Percentiles rank a stretch among this genome's conserved stretches.
Evolutionary conservation across 2,888 invertebrate genomes (phyloP).

Genomic region (Xestia ashworthii): DNA sequence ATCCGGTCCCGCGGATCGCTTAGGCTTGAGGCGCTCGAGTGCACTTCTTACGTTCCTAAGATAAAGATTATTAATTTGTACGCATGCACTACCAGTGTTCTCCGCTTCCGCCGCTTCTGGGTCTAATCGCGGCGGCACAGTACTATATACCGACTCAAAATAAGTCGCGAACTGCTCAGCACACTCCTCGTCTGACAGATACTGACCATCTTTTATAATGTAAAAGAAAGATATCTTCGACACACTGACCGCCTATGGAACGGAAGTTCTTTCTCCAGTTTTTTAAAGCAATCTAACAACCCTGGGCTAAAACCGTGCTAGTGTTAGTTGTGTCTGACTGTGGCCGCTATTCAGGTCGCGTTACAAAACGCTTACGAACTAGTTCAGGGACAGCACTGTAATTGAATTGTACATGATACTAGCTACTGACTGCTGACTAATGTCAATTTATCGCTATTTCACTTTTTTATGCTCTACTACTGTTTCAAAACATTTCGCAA

Average conservation of each 20-base stretch:
- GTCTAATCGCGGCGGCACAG: too few relatives aligned
- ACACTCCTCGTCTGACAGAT: too few relatives aligned
- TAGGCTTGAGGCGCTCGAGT: too few relatives aligned
- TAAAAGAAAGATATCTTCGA: neutral
- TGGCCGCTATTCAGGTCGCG: conserved; percentile 83
- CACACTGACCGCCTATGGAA: neutral
- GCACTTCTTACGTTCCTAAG: too few relatives aligned
- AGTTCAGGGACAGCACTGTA: conserved; percentile 86
- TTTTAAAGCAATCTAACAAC: conserved; percentile 28
- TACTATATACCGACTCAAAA: too few relatives aligned
- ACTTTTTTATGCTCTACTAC: conserved; percentile 39
- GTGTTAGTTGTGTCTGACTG: conserved; percentile 67
- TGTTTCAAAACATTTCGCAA: conserved; percentile 32
- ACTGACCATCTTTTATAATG: too few relatives aligned
- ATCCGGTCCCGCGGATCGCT: too few relatives aligned
- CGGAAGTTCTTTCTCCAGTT: neutral
- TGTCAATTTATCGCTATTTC: conserved; percentile 60
- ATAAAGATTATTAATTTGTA: too few relatives aligned
- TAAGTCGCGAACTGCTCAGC: too few relatives aligned
- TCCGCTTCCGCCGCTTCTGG: too few relatives aligned
- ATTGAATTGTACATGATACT: conserved; percentile 82
- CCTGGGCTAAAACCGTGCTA: conserved; percentile 44
- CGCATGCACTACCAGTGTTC: too few relatives aligned
- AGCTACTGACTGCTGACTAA: conserved; percentile 65
- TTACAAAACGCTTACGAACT: conserved; percentile 85